A percentile compares a stretch with the other conserved stretches of the same genome.
Evolutionary conservation across 2,797 vertebrate genomes (phyloP).

Genomic region (Centroberyx gerrardi): DNA sequence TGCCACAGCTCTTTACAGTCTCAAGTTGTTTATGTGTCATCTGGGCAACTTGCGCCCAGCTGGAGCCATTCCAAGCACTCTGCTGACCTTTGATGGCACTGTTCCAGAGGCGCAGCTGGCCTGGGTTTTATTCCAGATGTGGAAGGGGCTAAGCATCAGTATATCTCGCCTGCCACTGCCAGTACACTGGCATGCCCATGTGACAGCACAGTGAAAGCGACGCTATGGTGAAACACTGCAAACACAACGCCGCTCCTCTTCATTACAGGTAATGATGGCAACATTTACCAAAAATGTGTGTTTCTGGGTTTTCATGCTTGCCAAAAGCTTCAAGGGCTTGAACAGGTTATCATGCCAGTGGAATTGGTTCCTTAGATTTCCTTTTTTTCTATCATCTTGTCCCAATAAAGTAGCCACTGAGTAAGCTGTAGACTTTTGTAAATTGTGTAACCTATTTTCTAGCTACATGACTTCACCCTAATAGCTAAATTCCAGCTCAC

Average conservation of each 20-base stretch:
- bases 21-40: conserved; percentile 66
- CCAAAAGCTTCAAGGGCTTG: conserved; percentile 31
- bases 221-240: background rate
- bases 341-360: conserved; percentile 35
- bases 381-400: conserved; percentile 27
- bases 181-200: background rate
- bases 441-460: conserved; percentile 56
- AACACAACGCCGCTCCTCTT: conserved; percentile 8
- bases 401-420: conserved; percentile 43
- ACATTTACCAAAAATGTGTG: conserved; percentile 1
- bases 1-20: conserved; percentile 60
- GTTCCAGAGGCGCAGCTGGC: conserved; percentile 73
- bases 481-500: conserved; percentile 43
- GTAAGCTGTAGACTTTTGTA: conserved; percentile 31
- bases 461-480: conserved; percentile 38
- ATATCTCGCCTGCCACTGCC: conserved; percentile 28
- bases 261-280: conserved; percentile 33
- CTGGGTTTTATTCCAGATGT: conserved; percentile 67
- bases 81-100: conserved; percentile 69
- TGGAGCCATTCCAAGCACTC: conserved; percentile 65
- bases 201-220: conserved; percentile 31
- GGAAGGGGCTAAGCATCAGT: conserved; percentile 35
- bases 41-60: conserved; percentile 62
- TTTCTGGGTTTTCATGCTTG: conserved; percentile 14
- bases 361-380: conserved; percentile 36